These are phyloP conservation scores for Pseudomyrmex pallidus DNA, from an alignment of 1,140 invertebrate genomes.

Conservation along the genomic window DNA sequence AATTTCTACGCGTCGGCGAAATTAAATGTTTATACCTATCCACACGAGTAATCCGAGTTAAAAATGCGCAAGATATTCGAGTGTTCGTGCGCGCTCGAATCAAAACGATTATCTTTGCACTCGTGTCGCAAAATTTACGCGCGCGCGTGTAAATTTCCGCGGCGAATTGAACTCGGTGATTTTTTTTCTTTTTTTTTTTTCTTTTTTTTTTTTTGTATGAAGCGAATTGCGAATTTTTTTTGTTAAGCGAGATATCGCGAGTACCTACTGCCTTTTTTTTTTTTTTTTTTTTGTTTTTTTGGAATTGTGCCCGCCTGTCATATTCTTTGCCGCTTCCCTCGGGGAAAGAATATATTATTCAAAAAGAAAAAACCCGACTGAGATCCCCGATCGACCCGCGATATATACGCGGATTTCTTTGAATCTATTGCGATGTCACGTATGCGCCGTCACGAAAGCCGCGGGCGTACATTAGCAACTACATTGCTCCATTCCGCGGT, in stretches of 20 bases:
- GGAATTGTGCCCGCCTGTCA: slow-evolving; percentile 31
- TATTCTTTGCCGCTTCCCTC: background rate
- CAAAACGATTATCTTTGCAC: background rate
- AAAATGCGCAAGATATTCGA: slow-evolving; percentile 16
- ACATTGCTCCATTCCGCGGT: slow-evolving; percentile 31
- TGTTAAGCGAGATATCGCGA: background rate
- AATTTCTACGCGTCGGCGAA: slow-evolving; percentile 22
- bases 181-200: no score
- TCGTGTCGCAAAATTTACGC: no score
- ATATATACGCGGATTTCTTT: slow-evolving; percentile 73
- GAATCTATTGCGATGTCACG: slow-evolving; percentile 77
- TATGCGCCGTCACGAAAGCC: slow-evolving; percentile 79
- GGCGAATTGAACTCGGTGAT: no score
- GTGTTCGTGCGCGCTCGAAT: no score
- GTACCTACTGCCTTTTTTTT: no score
- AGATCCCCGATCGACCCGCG: slow-evolving; percentile 63
- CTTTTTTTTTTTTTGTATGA: no score
- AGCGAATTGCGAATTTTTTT: no score
- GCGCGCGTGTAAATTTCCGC: no score
- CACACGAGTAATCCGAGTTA: slow-evolving; percentile 6
- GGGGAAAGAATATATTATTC: slow-evolving; percentile 63
- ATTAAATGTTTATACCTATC: slow-evolving; percentile 6
- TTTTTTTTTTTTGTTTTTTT: no score
- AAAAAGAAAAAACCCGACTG: slow-evolving; percentile 69
- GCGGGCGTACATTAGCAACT: slow-evolving; percentile 41